Percentiles rank a stretch among this genome's conserved stretches.
phyloP scores from a whole-genome alignment of 2,888 invertebrate species.

The Xestia ashworthii region DNA sequence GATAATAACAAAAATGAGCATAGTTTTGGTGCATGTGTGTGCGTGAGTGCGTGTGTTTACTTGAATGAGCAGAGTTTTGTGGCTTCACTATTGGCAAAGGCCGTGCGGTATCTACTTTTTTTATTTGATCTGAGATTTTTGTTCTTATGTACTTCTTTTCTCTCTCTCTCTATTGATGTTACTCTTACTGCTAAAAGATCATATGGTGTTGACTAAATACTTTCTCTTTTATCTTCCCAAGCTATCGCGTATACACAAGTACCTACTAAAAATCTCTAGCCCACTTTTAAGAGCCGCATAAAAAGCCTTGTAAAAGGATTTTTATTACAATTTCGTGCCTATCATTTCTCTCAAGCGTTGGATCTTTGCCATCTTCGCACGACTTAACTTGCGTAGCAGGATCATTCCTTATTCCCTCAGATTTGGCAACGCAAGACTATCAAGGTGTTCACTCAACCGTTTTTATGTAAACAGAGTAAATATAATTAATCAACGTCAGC shows the following conservation, averaged over 20 bases:
- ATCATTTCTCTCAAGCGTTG: slow-evolving; percentile 46
- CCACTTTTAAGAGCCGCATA: slow-evolving; percentile 5
- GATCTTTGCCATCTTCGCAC: slow-evolving; percentile 57
- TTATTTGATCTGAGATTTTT: no score
- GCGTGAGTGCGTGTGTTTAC: no score
- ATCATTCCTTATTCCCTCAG: slow-evolving; percentile 48
- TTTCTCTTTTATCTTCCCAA: neutral
- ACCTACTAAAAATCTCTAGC: neutral
- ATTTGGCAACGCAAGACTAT: slow-evolving; percentile 51
- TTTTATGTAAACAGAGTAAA: slow-evolving; percentile 71
- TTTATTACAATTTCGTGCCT: slow-evolving; percentile 34
- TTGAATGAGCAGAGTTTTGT: no score
- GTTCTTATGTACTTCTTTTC: neutral
- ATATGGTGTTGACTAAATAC: neutral
- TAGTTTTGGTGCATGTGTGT: no score
- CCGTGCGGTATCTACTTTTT: no score
- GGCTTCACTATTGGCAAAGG: no score
- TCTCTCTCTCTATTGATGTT: neutral
- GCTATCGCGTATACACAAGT: neutral
- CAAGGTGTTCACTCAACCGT: slow-evolving; percentile 63
- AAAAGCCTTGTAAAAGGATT: slow-evolving; percentile 24
- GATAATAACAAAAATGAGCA: no score
- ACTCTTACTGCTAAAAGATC: neutral
- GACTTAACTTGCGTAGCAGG: slow-evolving; percentile 49
- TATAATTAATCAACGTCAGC: slow-evolving; percentile 82